Conservation (phyloP, 2,113 vertebrate genomes). For the Neodontobutis hainanensis region DNA sequence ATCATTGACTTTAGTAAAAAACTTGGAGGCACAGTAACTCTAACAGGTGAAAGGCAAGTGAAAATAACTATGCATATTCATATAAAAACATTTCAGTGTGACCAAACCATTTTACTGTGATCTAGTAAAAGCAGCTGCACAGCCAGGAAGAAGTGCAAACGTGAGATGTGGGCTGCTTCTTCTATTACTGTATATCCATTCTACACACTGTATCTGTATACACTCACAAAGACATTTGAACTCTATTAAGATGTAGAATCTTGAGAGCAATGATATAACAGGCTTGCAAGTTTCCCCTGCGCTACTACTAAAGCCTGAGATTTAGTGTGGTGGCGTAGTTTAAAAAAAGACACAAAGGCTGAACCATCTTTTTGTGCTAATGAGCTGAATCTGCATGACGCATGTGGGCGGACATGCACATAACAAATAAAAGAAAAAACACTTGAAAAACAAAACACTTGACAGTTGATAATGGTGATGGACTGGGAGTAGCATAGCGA, state of each 20-base stretch:
- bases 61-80: neutral
- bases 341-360: conserved; percentile 34
- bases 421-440: conserved; percentile 55
- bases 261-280: conserved; percentile 3
- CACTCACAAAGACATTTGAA: conserved; percentile 21
- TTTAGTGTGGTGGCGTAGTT: conserved; percentile 24
- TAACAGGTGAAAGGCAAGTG: too few relatives aligned
- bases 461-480: conserved; percentile 65
- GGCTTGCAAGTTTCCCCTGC: neutral
- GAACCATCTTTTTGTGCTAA: conserved; percentile 47
- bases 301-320: conserved; percentile 16
- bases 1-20: too few relatives aligned
- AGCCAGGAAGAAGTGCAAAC: neutral
- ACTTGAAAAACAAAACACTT: conserved; percentile 37
- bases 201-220: conserved; percentile 25
- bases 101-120: neutral
- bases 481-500: conserved; percentile 43
- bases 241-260: conserved; percentile 26
- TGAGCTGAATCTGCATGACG: conserved; percentile 53
- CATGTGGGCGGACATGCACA: conserved; percentile 54
- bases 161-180: neutral
- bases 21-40: too few relatives aligned
- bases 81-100: neutral
- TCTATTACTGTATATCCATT: conserved; percentile 6
- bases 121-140: neutral